These are phyloP conservation scores for Orycteropus afer DNA, from an alignment of 2,113 vertebrate genomes.

Conservation along the genomic window DNA sequence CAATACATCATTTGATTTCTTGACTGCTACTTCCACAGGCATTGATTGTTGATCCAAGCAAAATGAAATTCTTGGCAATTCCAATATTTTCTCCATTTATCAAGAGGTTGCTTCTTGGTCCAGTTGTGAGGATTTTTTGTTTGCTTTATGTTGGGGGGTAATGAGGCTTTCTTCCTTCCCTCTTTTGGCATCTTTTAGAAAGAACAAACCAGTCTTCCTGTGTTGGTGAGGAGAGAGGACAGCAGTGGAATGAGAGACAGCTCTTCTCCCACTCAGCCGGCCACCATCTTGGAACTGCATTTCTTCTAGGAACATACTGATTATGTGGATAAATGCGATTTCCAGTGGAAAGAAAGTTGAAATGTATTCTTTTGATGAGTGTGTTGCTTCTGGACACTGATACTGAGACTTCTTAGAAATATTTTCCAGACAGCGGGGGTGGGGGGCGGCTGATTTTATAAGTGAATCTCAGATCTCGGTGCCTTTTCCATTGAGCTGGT, in stretches of 20 bases:
- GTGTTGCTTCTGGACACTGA: neutral
- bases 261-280: rapidly evolving
- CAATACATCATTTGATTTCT: neutral
- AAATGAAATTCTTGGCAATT: neutral
- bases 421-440: neutral
- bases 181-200: neutral
- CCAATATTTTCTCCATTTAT: neutral
- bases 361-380: neutral
- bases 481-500: slow-evolving; percentile 46
- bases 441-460: neutral
- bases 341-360: neutral
- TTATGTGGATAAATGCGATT: neutral
- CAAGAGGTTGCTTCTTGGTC: neutral
- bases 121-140: neutral
- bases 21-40: neutral
- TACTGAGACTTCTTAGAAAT: neutral
- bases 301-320: neutral
- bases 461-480: neutral
- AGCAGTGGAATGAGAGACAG: neutral
- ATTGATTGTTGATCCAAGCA: neutral
- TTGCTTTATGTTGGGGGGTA: neutral
- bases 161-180: neutral
- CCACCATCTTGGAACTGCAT: rapidly evolving
- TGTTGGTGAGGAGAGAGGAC: too few species aligned
- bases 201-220: neutral